Base-by-base conservation (phyloP, 2,113 vertebrate genomes). In the Bostrychus sinensis region DNA sequence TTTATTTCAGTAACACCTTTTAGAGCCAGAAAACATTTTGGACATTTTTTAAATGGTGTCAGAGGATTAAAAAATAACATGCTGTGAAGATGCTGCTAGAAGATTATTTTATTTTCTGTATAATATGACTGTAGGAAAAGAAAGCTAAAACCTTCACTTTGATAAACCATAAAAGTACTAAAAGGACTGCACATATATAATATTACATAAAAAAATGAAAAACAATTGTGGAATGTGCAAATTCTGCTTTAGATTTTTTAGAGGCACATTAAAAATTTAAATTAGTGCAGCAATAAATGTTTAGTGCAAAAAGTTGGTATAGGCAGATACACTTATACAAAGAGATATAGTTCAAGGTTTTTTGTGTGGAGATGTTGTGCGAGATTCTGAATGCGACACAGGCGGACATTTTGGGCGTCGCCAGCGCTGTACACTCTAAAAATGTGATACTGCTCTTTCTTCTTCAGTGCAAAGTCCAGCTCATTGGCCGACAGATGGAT, bases 291-390 rank as follows among this genome's bases (percentile, higher is more conserved):
- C 53, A 26, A n/a, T 46, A 10, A 45, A 28, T 16, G 10, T 26
- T 34, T 14, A 62, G 70, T 76, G 62, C 58, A 73, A 71, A 62
- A 17, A 12, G 13, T 14, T 6, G 38, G 23, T 28, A 60, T 19
- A 20, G 3, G 25, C 43, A 19, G 12, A 22, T 37, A 17, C 11
- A 37, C 1, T 54, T 54, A 93, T 2, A 93, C 77, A 45, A 93
- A 92, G 56, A 93, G 80, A 48, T 88, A 93, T 4, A 93, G 64
- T 30, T 87, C 76, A 37, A 93, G 57, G 14, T 89, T 72, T 61
- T 93, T 93, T 42, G 91, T 83, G 82, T 93, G 89, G 30, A 93
- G 90, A 54, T 91, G 90, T 62, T 93, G 92, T 0, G 92, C 92
- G 10, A 93, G 85, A 76, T 93, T 93, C 68, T 61, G 80, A 41